These are phyloP conservation scores for Martes flavigula DNA, from an alignment of 2,797 vertebrate species.

Conservation along the genomic window DNA sequence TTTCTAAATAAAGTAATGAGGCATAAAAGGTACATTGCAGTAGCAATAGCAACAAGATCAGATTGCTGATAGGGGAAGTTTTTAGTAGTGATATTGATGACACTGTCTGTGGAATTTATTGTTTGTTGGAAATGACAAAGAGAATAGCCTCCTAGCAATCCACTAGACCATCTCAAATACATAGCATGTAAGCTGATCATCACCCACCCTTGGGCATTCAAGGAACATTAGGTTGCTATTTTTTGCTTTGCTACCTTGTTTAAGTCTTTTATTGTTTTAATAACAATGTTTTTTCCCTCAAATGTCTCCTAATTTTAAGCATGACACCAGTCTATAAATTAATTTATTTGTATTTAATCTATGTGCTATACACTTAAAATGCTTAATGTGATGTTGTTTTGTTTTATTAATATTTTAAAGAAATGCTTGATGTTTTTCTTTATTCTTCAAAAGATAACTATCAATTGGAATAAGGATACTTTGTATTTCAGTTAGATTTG, in stretches of 20 bases:
- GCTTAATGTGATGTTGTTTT: background rate
- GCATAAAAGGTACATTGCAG: constrained; percentile 65
- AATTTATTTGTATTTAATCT: background rate
- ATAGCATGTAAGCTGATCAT: background rate
- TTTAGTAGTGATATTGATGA: constrained; percentile 70
- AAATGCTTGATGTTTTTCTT: background rate
- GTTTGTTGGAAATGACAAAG: constrained; percentile 60
- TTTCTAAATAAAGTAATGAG: constrained; percentile 72
- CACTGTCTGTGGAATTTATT: constrained; percentile 54
- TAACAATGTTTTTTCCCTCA: background rate
- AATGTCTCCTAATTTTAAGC: background rate
- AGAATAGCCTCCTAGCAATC: constrained; percentile 29
- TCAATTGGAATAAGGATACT: background rate
- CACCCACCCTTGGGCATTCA: background rate
- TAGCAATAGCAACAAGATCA: constrained; percentile 1
- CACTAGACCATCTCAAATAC: constrained; percentile 40
- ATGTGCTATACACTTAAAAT: background rate
- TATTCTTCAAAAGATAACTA: background rate
- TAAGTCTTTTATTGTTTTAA: constrained; percentile 27
- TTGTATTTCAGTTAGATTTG: background rate
- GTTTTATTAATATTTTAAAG: background rate
- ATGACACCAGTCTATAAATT: background rate
- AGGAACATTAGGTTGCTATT: background rate
- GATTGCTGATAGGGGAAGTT: constrained; percentile 38
- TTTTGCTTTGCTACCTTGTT: background rate